phyloP scores from a whole-genome alignment of 1,140 invertebrate species.

The Berghia stephanieae region DNA sequence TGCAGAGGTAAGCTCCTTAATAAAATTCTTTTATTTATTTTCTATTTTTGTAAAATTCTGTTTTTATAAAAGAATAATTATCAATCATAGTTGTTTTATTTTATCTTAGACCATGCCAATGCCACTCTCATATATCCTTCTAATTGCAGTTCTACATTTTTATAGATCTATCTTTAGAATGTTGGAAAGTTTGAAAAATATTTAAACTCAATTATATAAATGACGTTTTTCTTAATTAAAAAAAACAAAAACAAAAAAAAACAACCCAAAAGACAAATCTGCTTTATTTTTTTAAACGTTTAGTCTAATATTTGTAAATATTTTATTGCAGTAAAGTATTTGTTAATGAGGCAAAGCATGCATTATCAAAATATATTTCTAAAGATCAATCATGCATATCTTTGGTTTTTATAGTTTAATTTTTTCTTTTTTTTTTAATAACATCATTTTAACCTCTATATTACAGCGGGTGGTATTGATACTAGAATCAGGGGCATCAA shows the following conservation, averaged over 20 bases:
- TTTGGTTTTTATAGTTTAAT: conserved; percentile 7
- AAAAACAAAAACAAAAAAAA: no score
- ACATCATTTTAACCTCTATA: background rate
- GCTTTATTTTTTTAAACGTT: background rate
- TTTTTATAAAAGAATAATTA: background rate
- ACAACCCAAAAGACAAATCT: no score
- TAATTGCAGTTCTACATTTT: background rate
- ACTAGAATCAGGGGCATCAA: conserved; percentile 62
- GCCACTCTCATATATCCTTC: no score
- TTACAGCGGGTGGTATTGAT: conserved; percentile 63
- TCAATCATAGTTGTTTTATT: background rate
- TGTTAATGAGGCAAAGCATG: no score
- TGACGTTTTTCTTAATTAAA: no score
- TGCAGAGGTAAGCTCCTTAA: conserved; percentile 60
- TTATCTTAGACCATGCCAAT: background rate
- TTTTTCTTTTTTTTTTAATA: background rate
- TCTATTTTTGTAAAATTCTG: background rate
- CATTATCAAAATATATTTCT: no score
- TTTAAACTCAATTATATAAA: no score
- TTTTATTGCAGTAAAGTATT: no score
- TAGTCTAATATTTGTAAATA: background rate
- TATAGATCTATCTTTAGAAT: background rate
- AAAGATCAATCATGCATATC: background rate
- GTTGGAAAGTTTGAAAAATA: no score
- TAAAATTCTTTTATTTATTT: background rate